A percentile compares a stretch with the other conserved stretches of the same genome.
Conservation (phyloP, 2,113 vertebrate genomes). For the Cranoglanis bouderius region DNA sequence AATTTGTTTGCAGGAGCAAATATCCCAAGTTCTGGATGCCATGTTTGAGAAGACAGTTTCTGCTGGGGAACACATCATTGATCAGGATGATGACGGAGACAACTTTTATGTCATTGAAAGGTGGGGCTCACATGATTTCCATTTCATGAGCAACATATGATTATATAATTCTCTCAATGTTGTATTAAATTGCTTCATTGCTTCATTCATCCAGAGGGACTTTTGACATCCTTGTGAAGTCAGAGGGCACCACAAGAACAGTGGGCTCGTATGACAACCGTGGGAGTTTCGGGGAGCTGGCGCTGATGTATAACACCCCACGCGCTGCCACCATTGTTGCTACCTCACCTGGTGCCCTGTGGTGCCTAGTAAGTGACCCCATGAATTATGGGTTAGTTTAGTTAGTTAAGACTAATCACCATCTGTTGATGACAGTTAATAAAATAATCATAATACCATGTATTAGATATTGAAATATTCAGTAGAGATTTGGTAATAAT, state of each 20-base stretch:
- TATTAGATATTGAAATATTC: background rate
- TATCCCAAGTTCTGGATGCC: slow-evolving; percentile 96
- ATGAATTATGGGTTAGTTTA: slow-evolving; percentile 48
- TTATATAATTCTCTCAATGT: background rate
- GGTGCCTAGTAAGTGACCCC: slow-evolving; percentile 90
- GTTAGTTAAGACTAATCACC: slow-evolving; percentile 22
- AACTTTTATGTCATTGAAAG: slow-evolving; percentile 98
- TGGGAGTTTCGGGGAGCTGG: slow-evolving; percentile 96
- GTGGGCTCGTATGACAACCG: slow-evolving; percentile 93
- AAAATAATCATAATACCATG: background rate
- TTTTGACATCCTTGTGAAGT: slow-evolving; percentile 89
- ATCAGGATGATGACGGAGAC: slow-evolving; percentile 97
- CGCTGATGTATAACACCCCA: slow-evolving; percentile 98
- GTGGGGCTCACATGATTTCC: slow-evolving; percentile 62
- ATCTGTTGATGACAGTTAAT: background rate
- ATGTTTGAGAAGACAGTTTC: slow-evolving; percentile 95
- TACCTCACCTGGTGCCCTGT: slow-evolving; percentile 92
- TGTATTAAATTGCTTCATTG: background rate
- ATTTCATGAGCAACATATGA: background rate
- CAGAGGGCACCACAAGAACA: slow-evolving; percentile 82
- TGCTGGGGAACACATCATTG: slow-evolving; percentile 91
- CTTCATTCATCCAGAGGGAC: slow-evolving; percentile 80
- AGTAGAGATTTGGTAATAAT: slow-evolving; percentile 29
- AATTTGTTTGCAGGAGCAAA: slow-evolving; percentile 82
- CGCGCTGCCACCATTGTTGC: slow-evolving; percentile 96